A percentile compares a stretch with the other conserved stretches of the same genome.
Evolutionary conservation across 2,888 invertebrate genomes (phyloP).

Genomic region (Smittia sp.): DNA sequence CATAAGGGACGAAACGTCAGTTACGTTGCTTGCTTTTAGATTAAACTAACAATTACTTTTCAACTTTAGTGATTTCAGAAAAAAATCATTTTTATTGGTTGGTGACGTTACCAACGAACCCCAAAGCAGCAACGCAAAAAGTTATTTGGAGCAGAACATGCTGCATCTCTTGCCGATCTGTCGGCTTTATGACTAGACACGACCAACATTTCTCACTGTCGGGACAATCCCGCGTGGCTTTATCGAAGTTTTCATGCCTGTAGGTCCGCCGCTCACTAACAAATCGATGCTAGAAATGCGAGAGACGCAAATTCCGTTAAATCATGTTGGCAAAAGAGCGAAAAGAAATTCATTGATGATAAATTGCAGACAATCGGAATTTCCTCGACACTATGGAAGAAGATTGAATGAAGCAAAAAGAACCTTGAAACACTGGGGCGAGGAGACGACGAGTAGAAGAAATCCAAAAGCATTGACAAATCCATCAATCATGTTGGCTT

Average conservation of each 20-base stretch:
- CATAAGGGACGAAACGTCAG: no score
- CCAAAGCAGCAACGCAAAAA: no score
- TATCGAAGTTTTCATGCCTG: neutral
- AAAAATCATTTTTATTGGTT: no score
- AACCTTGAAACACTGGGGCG: neutral
- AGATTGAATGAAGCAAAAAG: neutral
- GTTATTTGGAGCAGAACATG: neutral
- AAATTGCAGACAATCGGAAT: slow-evolving; percentile 24
- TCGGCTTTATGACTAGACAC: slow-evolving; percentile 8
- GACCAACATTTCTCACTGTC: neutral
- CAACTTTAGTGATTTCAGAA: no score
- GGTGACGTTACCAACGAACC: no score
- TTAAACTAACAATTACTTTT: no score
- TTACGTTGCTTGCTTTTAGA: no score
- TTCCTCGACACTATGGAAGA: neutral
- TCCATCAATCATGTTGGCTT: slow-evolving; percentile 34
- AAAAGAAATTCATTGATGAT: slow-evolving; percentile 26
- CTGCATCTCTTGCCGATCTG: neutral
- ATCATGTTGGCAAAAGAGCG: neutral
- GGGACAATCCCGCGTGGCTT: neutral
- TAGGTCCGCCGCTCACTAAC: neutral
- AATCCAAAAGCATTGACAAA: slow-evolving; percentile 32
- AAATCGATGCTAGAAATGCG: neutral
- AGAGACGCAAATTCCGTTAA: neutral
- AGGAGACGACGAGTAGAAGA: neutral